Base-by-base conservation (phyloP, 2,797 vertebrate genomes). In the Danio jaintianensis region DNA sequence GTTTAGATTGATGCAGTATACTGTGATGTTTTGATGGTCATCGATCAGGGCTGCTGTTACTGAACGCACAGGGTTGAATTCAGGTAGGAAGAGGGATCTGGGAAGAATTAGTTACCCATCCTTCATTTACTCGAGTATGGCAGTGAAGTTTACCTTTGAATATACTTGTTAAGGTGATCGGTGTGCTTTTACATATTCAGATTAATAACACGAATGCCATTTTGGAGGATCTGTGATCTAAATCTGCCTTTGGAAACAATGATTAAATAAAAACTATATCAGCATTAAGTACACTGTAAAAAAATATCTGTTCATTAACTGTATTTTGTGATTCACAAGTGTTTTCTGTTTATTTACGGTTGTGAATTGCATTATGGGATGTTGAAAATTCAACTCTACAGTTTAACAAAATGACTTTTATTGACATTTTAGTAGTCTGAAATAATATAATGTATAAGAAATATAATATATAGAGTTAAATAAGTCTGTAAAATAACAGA, bases 11-110 rank as follows among this genome's bases (percentile, higher is more conserved):
- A 56, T 47, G 53, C 50, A 47, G 36, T 36, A 36, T 63, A 36
- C n/a, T 58, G 38, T n/a, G 9, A 7, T 50, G 16, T 50, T 36
- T 13, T 74, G 42, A 50, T 43, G 69, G 8, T 16, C 52, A 11
- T 0, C 2, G 7, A 20, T 20, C 29, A 50, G 45, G 10, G 43
- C 56, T 42, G 48, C 56, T 62, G 13, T 29, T 52, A 45, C 5
- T 16, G 70, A 73, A 11, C 42, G 5, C 3, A 12, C 18, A 56
- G 20, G 50, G 6, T 43, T 77, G 10, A 15, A 58, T 18, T 40
- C 43, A 78, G 64, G 75, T 69, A 69, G 15, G 48, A 56, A 18
- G 38, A 53, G 13, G 15, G 29, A 62, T 6, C 42, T n/a, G 53
- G 10, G 59, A n/a, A n/a, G 7, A 62, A 62, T n/a, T 10, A 40